These are phyloP conservation scores for Caradrina kadenii DNA, from an alignment of 2,888 invertebrate species.

Conservation along the genomic window DNA sequence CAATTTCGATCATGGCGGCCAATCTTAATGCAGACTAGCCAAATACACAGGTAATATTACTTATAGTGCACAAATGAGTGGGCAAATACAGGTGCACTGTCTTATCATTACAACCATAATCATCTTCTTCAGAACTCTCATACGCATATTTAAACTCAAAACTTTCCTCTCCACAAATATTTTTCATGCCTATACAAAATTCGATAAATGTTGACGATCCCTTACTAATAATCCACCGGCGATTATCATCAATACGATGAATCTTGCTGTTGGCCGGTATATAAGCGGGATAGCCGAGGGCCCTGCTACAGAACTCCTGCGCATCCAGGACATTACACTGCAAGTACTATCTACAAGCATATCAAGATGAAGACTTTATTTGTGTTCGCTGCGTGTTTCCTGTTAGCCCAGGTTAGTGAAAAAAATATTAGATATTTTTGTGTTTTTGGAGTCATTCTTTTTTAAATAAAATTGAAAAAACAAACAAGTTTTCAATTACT, in stretches of 20 bases:
- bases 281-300: constrained; percentile 66
- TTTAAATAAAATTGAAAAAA: neutral
- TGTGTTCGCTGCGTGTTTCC: constrained; percentile 82
- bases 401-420: constrained; percentile 81
- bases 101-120: no score
- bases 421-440: neutral
- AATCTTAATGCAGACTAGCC: no score
- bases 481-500: no score
- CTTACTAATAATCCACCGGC: constrained; percentile 61
- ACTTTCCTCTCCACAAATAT: neutral
- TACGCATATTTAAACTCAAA: neutral
- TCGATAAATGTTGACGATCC: constrained; percentile 71
- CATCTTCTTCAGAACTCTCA: no score
- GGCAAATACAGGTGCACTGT: no score
- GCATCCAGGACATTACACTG: constrained; percentile 27
- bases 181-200: neutral
- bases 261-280: constrained; percentile 63
- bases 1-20: no score
- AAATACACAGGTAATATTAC: no score
- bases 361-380: constrained; percentile 84
- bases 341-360: constrained; percentile 18
- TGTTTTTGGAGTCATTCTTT: constrained; percentile 7
- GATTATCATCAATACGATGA: constrained; percentile 66
- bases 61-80: no score
- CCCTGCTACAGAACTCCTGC: constrained; percentile 49